These are phyloP conservation scores for Dendrolimus pini DNA, from an alignment of 2,888 invertebrate genomes.

Conservation along the genomic window DNA sequence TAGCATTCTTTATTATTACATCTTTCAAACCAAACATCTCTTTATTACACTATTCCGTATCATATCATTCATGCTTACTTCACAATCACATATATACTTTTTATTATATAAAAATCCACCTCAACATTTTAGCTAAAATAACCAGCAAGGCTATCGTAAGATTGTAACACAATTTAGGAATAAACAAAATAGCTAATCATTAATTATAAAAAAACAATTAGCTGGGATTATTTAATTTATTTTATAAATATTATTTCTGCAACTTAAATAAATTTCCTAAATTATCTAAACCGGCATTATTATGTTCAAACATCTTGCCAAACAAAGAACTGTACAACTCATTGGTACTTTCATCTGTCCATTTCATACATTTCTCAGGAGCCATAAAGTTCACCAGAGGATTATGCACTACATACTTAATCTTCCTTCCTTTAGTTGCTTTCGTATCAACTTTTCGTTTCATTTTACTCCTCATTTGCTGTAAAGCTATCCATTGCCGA, in stretches of 20 bases:
- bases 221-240: too few species aligned
- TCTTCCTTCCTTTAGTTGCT: conserved; percentile 95
- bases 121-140: too few species aligned
- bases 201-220: too few species aligned
- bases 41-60: too few species aligned
- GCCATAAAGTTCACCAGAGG: conserved; percentile 95
- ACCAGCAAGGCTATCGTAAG: too few species aligned
- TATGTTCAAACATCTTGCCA: conserved; percentile 77
- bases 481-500: conserved; percentile 93
- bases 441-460: conserved; percentile 95
- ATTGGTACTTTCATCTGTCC: conserved; percentile 87
- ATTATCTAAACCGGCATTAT: conserved; percentile 53
- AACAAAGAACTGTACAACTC: conserved; percentile 91
- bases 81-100: too few species aligned
- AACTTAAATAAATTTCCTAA: conserved; percentile 48
- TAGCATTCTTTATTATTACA: too few species aligned
- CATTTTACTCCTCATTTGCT: conserved; percentile 93
- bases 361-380: conserved; percentile 79
- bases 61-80: too few species aligned
- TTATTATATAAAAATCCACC: too few species aligned
- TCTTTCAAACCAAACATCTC: too few species aligned
- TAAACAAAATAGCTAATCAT: too few species aligned
- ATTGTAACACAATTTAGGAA: too few species aligned
- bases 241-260: conserved; percentile 19
- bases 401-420: conserved; percentile 90